Evolutionary conservation across 2,113 vertebrate species (phyloP).

Genomic region (Eclectus roratus): DNA sequence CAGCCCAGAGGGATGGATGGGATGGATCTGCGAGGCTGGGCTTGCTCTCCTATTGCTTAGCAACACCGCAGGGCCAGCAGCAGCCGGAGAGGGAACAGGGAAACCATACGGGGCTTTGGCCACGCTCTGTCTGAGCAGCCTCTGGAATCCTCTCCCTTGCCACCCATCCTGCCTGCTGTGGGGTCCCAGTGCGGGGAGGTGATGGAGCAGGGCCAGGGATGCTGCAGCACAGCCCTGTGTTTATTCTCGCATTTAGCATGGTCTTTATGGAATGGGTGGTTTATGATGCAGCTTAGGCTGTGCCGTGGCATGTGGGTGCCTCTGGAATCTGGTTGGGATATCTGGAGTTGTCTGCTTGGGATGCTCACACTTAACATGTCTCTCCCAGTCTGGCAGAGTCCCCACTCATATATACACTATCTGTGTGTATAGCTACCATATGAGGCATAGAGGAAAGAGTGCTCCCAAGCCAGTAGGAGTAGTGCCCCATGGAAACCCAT

Average conservation of each 20-base stretch:
- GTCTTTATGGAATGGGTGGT: fast-evolving
- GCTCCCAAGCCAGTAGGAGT: fast-evolving
- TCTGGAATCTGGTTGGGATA: not conserved
- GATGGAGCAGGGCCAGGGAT: not conserved
- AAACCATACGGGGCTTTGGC: not conserved
- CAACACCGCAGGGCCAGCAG: not conserved
- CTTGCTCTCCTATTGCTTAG: constrained; percentile 29
- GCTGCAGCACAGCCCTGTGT: not conserved
- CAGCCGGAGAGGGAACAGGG: not conserved
- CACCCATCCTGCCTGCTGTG: fast-evolving
- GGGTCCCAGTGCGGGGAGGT: fast-evolving
- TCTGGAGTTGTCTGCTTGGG: not conserved
- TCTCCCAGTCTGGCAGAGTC: not conserved
- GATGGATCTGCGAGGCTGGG: not conserved
- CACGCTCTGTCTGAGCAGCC: not conserved
- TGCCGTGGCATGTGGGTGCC: fast-evolving
- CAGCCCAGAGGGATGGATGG: not conserved
- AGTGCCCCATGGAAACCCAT: fast-evolving
- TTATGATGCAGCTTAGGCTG: fast-evolving
- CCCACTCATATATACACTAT: fast-evolving
- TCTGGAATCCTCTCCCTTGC: not conserved
- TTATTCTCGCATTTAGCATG: fast-evolving
- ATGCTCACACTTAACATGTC: fast-evolving
- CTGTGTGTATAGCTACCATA: fast-evolving
- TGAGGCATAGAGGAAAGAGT: fast-evolving